Base-by-base conservation (phyloP, 2,888 invertebrate genomes). In the Heteromyza rotundicornis region DNA sequence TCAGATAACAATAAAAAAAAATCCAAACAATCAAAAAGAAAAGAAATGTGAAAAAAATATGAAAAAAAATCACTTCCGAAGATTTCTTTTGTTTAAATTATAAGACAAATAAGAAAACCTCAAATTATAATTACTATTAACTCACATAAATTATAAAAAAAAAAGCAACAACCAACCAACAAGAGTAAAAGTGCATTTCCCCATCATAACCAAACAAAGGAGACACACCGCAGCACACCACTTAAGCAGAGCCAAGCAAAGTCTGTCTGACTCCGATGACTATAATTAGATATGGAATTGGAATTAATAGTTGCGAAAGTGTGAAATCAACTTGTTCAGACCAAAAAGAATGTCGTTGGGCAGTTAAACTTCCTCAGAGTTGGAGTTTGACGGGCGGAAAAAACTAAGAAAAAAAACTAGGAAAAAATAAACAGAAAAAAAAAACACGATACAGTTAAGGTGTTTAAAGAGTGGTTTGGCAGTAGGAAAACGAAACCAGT, bases 181-280 rank as follows among this genome's bases (percentile, higher is more conserved):
- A 52, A 16, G 36, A 58, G 58, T 58, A 58, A 58, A 58, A 58
- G 51, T 58, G 52, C 58, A 58, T 40, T 55, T 40, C 52, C 50
- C 36, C 57, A 47, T 24, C 24, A 57, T 47, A 14, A 32, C 16
- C n/a, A 16, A 44, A 24, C 23, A 44, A 36, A 40, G 40, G 8
- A 14, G 44, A 56, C 14, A 20, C 47, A 47, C 47, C 17, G 47
- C 17, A 17, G 19, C 19, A 10, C 47, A 47, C 19, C 17, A 19
- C 40, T 47, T 17, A 47, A 20, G 17, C 5, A 47, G 19, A 47
- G 14, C 47, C 47, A 20, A 47, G 14, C 19, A 3, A 8, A 17
- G 47, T 12, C 40, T n/a, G 40, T n/a, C n/a, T n/a, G n/a, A n/a
- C n/a, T 32, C 40, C 36, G 47, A 52, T 58, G 58, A 58, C 52